These are phyloP conservation scores for Drosophila cardini DNA, from an alignment of 1,140 invertebrate species.

Conservation along the genomic window DNA sequence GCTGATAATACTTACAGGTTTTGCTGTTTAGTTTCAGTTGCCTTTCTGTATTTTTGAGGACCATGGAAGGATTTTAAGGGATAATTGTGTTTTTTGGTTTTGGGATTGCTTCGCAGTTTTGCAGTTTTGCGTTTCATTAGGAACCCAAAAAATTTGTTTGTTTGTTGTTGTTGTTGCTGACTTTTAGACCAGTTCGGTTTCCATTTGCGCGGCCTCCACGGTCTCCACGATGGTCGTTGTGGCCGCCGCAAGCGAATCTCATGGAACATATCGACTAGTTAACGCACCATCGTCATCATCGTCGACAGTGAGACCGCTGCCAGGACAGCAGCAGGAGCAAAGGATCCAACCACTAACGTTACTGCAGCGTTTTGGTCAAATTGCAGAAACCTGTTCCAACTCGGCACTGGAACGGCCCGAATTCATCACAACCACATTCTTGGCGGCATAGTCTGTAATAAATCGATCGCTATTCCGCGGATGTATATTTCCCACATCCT, in stretches of 20 bases:
- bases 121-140: slow-evolving; percentile 44
- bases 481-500: slow-evolving; percentile 84
- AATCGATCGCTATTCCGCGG: slow-evolving; percentile 84
- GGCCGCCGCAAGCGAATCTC: slow-evolving; percentile 82
- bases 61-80: neutral
- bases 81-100: neutral
- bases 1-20: slow-evolving; percentile 76
- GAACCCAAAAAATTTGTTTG: slow-evolving; percentile 53
- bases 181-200: slow-evolving; percentile 73
- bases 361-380: slow-evolving; percentile 81
- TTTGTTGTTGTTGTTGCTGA: neutral
- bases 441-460: slow-evolving; percentile 84
- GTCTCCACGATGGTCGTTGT: slow-evolving; percentile 76
- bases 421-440: slow-evolving; percentile 84
- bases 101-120: slow-evolving; percentile 38
- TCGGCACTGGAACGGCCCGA: slow-evolving; percentile 84
- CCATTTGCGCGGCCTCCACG: slow-evolving; percentile 76
- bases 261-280: slow-evolving; percentile 79
- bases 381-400: slow-evolving; percentile 84
- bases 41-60: neutral
- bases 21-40: slow-evolving; percentile 17
- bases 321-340: slow-evolving; percentile 50
- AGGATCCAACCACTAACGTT: slow-evolving; percentile 50
- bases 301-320: slow-evolving; percentile 54
- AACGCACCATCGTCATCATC: slow-evolving; percentile 76